A percentile compares a stretch with the other conserved stretches of the same genome.
phyloP scores from a whole-genome alignment of 2,888 invertebrate species.

The Melanotus villosus region DNA sequence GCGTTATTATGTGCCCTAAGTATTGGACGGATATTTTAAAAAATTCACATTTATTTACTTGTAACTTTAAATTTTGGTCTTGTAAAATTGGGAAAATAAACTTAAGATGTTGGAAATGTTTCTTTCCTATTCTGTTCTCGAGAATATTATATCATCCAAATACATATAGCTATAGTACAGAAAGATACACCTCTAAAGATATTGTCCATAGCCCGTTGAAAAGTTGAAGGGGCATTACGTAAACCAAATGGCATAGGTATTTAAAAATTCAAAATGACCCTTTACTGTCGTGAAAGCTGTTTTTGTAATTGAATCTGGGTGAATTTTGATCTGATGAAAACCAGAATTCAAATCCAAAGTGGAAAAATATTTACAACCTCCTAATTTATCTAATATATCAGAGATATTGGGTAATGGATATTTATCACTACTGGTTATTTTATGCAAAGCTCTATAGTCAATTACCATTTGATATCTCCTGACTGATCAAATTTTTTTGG shows the following conservation, averaged over 20 bases:
- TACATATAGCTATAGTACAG: constrained; percentile 51
- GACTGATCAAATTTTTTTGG: constrained; percentile 49
- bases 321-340: constrained; percentile 56
- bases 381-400: constrained; percentile 55
- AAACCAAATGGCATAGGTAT: constrained; percentile 54
- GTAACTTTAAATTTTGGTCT: constrained; percentile 50
- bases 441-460: constrained; percentile 52
- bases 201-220: constrained; percentile 53
- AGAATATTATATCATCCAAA: constrained; percentile 52
- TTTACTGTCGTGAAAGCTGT: constrained; percentile 50
- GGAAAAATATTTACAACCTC: constrained; percentile 54
- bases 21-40: constrained; percentile 43
- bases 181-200: constrained; percentile 49
- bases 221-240: constrained; percentile 52
- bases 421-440: constrained; percentile 40
- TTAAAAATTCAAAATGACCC: constrained; percentile 51
- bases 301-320: constrained; percentile 48
- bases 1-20: constrained; percentile 46
- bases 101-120: constrained; percentile 36
- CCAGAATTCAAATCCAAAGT: constrained; percentile 56
- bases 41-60: constrained; percentile 49
- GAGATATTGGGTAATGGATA: constrained; percentile 49
- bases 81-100: constrained; percentile 42
- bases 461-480: constrained; percentile 52
- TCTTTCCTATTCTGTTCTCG: too few species aligned